Evolutionary conservation across 2,113 vertebrate species (phyloP).

Genomic region (Ploceus nigricollis): DNA sequence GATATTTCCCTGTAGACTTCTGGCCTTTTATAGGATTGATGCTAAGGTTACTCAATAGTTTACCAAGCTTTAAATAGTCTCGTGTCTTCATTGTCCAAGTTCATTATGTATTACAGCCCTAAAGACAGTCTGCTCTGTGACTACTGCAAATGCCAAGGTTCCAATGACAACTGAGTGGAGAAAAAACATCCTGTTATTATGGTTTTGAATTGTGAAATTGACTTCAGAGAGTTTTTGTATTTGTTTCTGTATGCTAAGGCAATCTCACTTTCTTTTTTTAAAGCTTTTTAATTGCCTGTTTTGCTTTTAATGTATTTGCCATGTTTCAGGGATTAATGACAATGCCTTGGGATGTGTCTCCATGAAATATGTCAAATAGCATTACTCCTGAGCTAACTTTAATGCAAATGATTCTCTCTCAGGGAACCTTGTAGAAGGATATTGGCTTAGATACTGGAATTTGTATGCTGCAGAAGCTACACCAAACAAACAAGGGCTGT

Average conservation of each 20-base stretch:
- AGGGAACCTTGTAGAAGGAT: not conserved
- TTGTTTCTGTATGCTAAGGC: constrained; percentile 26
- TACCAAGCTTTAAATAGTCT: constrained; percentile 27
- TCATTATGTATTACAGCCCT: not conserved
- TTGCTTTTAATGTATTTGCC: constrained; percentile 32
- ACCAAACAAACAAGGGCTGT: not conserved
- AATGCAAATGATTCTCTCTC: constrained; percentile 5
- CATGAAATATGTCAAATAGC: constrained; percentile 5
- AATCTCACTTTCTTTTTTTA: not conserved
- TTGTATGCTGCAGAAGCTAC: not conserved
- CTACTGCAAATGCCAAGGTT: constrained; percentile 31
- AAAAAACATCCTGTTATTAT: constrained; percentile 4
- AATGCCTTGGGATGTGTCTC: not conserved
- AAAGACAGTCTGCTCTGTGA: not conserved
- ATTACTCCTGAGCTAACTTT: not conserved
- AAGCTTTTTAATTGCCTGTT: constrained; percentile 23
- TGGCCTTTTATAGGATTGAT: constrained; percentile 9
- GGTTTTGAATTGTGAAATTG: constrained; percentile 19
- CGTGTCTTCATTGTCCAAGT: constrained; percentile 7
- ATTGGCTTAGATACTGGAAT: not conserved
- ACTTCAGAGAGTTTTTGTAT: not conserved
- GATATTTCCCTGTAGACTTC: constrained; percentile 26
- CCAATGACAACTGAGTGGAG: not conserved
- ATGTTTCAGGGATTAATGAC: not conserved
- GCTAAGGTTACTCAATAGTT: constrained; percentile 36